Base-by-base conservation (phyloP, 1,140 invertebrate species). In the Mercenaria mercenaria region DNA sequence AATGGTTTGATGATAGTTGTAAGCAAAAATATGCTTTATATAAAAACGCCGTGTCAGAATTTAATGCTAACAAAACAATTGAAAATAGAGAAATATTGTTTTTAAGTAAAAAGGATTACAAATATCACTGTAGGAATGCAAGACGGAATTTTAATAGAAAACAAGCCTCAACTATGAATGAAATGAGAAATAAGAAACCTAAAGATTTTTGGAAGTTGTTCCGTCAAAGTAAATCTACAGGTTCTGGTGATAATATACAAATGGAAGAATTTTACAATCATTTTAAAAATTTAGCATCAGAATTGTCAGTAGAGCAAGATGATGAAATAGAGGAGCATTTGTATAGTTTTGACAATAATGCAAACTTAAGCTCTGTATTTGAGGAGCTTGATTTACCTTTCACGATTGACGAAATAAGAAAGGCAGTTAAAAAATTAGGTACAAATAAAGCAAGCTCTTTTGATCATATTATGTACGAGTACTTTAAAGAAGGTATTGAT, bases 391-490 rank as follows among this genome's bases (percentile, higher is more conserved):
- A 81, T 81, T 10, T 15, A 59, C 32, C 52, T 13, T 81, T 81
- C n/a, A 34, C 77, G 6, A 4, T 52, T 26, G 34, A 15, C 15
- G 77, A 81, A 81, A 81, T 77, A 26, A 43, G 47, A 43, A 32
- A 37, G 13, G 77, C 47, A 23, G 26, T 81, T 34, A 34, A 56
- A 32, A 23, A 29, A 15, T 50, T 81, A 13, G 50, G 34, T 11
- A 56, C 41, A 34, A 32, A 81, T 59, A 81, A 81, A 81, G 77
- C 77, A 6, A 11, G 20, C 18, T 81, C 77, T 11, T 39, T 56
- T 34, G 77, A 81, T 37, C 43, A 81, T 37, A 81, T 81, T 29
- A 59, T 56, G 20, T 52, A 81, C n/a, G 47, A 81, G 18, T 81
- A 47, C 43, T 47, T 47, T 15, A 47, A 47, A 81, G 77, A 56